Evolutionary conservation across 2,888 invertebrate species (phyloP).

Genomic region (Lamellibrachia columna): DNA sequence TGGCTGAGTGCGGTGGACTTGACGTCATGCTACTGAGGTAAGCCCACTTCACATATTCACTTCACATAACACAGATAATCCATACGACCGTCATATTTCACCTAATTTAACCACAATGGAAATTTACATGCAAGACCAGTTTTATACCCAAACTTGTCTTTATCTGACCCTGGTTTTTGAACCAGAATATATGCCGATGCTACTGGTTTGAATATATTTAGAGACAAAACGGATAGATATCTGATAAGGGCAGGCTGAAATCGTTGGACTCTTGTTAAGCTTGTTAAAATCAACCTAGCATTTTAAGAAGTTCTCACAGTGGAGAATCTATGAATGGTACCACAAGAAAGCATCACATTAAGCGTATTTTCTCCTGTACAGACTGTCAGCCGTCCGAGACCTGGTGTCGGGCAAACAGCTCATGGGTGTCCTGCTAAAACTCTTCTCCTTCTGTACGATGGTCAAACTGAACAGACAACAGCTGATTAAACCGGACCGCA

Average conservation of each 20-base stretch:
- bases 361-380: conserved; percentile 49
- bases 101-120: no score
- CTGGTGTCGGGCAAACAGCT: conserved; percentile 87
- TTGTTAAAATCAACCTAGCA: neutral
- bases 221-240: no score
- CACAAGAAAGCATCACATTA: neutral
- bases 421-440: conserved; percentile 86
- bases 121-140: no score
- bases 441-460: conserved; percentile 90
- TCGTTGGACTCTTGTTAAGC: no score
- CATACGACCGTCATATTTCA: no score
- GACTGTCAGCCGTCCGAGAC: conserved; percentile 85
- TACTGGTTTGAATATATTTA: no score
- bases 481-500: conserved; percentile 83
- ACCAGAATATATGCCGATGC: no score
- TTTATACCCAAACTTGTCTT: no score
- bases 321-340: neutral
- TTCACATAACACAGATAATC: no score
- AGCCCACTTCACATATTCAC: conserved; percentile 18
- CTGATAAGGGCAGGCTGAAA: no score
- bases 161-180: no score
- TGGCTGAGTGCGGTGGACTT: conserved; percentile 82
- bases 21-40: conserved; percentile 69
- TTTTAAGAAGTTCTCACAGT: neutral
- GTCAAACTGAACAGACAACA: conserved; percentile 85